These are phyloP conservation scores for Otocyon megalotis DNA, from an alignment of 2,113 vertebrate genomes.

Conservation along the genomic window DNA sequence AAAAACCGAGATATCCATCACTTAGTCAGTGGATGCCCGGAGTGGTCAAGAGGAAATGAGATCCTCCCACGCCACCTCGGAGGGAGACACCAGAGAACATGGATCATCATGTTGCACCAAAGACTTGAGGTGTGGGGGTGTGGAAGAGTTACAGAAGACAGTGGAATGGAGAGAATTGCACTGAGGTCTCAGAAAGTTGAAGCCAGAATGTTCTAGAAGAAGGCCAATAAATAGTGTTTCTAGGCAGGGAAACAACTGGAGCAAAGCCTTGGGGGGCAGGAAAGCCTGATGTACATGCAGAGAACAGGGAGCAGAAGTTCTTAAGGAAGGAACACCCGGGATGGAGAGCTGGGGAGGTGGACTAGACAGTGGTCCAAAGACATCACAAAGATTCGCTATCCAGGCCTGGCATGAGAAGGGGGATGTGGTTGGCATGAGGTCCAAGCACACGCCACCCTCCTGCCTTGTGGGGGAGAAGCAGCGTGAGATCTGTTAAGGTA, in stretches of 20 bases:
- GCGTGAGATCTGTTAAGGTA: background rate
- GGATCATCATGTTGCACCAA: accelerated
- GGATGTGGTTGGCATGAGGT: background rate
- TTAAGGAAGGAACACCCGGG: accelerated
- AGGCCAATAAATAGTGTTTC: background rate
- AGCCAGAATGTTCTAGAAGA: background rate
- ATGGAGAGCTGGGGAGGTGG: background rate
- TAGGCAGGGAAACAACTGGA: background rate
- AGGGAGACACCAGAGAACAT: accelerated
- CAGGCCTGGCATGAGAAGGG: background rate
- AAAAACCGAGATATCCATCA: background rate
- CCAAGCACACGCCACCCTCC: too few relatives aligned
- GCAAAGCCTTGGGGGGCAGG: background rate
- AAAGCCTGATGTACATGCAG: too few relatives aligned
- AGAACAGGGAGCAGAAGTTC: background rate
- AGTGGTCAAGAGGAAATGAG: background rate
- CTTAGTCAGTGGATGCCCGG: background rate
- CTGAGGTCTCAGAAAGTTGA: background rate
- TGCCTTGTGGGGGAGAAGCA: background rate
- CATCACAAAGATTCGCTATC: background rate
- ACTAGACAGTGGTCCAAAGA: background rate
- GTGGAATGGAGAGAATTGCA: background rate
- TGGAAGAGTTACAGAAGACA: background rate
- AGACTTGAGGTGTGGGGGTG: accelerated
- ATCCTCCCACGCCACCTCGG: background rate